phyloP scores from a whole-genome alignment of 2,113 vertebrate genomes.

The Silurus asotus region DNA sequence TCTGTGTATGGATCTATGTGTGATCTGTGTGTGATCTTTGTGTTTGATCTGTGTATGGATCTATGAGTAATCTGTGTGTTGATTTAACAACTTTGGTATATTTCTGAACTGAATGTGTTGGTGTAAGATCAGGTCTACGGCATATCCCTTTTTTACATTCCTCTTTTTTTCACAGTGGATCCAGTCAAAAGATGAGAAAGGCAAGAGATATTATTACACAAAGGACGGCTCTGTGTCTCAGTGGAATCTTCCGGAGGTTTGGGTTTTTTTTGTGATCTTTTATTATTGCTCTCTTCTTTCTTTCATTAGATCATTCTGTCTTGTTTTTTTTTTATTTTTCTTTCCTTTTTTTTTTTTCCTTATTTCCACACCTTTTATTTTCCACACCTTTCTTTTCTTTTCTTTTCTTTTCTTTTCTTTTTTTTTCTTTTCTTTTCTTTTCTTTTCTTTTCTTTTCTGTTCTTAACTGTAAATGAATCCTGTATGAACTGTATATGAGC shows the following conservation, averaged over 20 bases:
- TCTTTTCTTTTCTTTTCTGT: background rate
- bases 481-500: background rate
- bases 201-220: conserved; percentile 69
- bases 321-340: background rate
- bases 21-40: too few species aligned
- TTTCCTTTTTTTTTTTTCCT: background rate
- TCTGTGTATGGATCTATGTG: too few species aligned
- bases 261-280: background rate
- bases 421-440: background rate
- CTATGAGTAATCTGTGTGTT: background rate
- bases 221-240: conserved; percentile 60
- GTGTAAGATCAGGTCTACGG: background rate
- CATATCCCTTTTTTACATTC: background rate
- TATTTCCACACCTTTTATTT: too few species aligned
- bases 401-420: background rate
- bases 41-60: too few species aligned
- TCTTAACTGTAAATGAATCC: background rate
- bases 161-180: conserved; percentile 64
- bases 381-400: background rate
- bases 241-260: conserved; percentile 73
- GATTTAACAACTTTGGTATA: background rate
- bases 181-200: conserved; percentile 62
- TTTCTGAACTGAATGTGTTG: background rate
- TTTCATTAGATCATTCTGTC: too few species aligned
- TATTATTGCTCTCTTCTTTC: too few species aligned